These are phyloP conservation scores for Micromys minutus DNA, from an alignment of 2,113 vertebrate genomes.

Conservation along the genomic window DNA sequence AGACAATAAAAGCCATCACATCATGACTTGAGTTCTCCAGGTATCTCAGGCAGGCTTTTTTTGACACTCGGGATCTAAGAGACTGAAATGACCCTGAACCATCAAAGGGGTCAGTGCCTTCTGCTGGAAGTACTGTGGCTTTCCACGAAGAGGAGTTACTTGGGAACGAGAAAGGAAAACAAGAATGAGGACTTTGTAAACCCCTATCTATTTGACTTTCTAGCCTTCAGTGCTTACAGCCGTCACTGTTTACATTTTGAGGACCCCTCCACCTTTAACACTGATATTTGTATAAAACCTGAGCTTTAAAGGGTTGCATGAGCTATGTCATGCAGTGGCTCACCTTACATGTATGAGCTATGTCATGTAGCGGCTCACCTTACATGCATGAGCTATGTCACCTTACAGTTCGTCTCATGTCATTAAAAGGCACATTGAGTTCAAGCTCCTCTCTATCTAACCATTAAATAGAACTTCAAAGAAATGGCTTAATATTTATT, in stretches of 20 bases:
- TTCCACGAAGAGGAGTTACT: conserved; percentile 73
- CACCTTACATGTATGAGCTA: background rate
- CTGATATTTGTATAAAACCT: conserved; percentile 43
- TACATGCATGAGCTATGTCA: background rate
- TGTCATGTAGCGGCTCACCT: background rate
- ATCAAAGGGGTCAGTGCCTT: conserved; percentile 75
- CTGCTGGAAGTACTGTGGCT: conserved; percentile 78
- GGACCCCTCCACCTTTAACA: background rate
- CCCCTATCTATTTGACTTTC: conserved; percentile 67
- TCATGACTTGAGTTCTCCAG: conserved; percentile 83
- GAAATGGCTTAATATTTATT: conserved; percentile 7
- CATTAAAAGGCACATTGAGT: conserved; percentile 27
- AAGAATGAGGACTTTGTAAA: background rate
- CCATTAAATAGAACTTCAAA: conserved; percentile 14
- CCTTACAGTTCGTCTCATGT: conserved; percentile 26
- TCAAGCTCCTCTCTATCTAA: background rate
- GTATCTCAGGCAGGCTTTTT: conserved; percentile 76
- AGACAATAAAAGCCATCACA: conserved; percentile 80
- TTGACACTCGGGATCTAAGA: conserved; percentile 69
- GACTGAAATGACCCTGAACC: conserved; percentile 84
- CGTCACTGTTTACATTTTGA: conserved; percentile 49
- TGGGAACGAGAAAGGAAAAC: conserved; percentile 64
- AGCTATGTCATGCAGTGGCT: background rate
- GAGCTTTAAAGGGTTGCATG: background rate
- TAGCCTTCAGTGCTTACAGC: conserved; percentile 1